Conservation (phyloP, 1,140 invertebrate species). For the Drosophila serrata region DNA sequence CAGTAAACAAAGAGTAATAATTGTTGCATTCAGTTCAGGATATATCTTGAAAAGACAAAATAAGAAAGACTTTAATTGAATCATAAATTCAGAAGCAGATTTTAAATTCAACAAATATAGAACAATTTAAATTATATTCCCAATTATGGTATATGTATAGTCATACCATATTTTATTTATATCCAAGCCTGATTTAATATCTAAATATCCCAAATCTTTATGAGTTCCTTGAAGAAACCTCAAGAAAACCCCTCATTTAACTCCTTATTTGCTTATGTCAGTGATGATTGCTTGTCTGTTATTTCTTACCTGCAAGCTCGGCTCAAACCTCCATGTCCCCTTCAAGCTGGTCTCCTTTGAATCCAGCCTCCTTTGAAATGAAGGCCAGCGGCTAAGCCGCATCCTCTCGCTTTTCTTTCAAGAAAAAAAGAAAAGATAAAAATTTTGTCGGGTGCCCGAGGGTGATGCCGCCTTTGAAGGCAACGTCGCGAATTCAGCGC, state of each 20-base stretch:
- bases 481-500: constrained; percentile 64
- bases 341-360: constrained; percentile 2
- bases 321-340: constrained; percentile 4
- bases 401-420: constrained; percentile 31
- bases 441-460: constrained; percentile 48
- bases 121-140: background rate
- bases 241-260: background rate
- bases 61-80: background rate
- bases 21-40: background rate
- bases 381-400: constrained; percentile 45
- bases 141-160: too few relatives aligned
- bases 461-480: constrained; percentile 64
- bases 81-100: background rate
- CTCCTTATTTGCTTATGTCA: constrained; percentile 28
- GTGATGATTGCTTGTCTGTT: constrained; percentile 46
- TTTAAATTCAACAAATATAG: background rate
- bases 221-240: background rate
- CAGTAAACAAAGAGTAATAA: constrained; percentile 17
- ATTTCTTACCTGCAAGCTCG: constrained; percentile 10
- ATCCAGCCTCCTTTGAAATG: constrained; percentile 2
- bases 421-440: constrained; percentile 13
- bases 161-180: background rate
- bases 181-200: background rate
- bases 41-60: background rate
- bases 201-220: constrained; percentile 1